Conservation (phyloP, 2,888 invertebrate species). For the Amiota minor region DNA sequence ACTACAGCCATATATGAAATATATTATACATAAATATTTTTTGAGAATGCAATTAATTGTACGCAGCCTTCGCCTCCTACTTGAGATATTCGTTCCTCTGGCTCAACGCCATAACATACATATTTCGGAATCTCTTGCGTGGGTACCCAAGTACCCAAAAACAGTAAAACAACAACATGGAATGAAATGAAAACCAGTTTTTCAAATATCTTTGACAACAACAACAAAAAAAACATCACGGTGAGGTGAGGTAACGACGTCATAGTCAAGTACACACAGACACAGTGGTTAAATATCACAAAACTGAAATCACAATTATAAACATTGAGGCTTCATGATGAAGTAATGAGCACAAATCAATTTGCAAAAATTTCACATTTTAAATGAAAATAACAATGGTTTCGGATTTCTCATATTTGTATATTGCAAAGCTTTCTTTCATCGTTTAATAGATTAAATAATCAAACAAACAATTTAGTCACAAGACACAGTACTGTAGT, state of each 20-base stretch:
- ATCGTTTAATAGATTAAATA: too few relatives aligned
- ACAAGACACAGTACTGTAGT: too few relatives aligned
- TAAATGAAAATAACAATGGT: too few relatives aligned
- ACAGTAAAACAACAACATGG: not conserved
- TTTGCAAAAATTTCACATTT: conserved; percentile 6
- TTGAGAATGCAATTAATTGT: not conserved
- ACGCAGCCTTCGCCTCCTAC: not conserved
- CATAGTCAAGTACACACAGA: conserved; percentile 8
- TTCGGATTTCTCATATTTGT: too few relatives aligned
- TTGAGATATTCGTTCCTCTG: not conserved
- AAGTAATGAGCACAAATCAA: conserved; percentile 1
- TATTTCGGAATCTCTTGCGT: conserved; percentile 25
- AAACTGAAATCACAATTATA: not conserved
- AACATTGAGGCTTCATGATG: not conserved
- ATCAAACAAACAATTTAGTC: too few relatives aligned
- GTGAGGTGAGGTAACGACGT: not conserved
- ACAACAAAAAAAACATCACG: not conserved
- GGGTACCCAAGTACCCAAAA: conserved; percentile 19
- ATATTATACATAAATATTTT: conserved; percentile 7
- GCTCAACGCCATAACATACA: conserved; percentile 4
- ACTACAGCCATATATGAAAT: not conserved
- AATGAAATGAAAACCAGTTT: conserved; percentile 23
- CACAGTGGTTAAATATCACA: not conserved
- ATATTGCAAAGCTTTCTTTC: too few relatives aligned
- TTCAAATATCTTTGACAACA: conserved; percentile 11